These are phyloP conservation scores for Lutraria lutraria DNA, from an alignment of 2,888 invertebrate genomes.

Conservation along the genomic window DNA sequence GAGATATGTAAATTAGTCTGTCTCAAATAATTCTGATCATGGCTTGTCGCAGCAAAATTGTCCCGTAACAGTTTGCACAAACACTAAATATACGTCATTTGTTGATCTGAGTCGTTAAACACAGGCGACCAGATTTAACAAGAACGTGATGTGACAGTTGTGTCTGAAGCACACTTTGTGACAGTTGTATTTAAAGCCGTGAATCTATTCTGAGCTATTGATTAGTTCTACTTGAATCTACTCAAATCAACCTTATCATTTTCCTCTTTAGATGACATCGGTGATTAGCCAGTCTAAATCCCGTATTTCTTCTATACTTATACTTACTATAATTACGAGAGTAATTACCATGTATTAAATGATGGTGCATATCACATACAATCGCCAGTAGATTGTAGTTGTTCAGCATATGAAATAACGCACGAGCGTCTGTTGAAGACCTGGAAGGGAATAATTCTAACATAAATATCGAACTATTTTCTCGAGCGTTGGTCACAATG, in stretches of 20 bases:
- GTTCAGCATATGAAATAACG: background rate
- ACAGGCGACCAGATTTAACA: background rate
- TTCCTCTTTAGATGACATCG: background rate
- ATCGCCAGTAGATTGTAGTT: background rate
- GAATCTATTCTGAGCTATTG: background rate
- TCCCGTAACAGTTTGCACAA: background rate
- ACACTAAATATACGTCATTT: background rate
- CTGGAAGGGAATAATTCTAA: background rate
- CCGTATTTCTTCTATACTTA: too few species aligned
- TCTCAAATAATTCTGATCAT: background rate
- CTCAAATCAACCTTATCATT: background rate
- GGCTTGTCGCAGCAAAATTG: background rate
- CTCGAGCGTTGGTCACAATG: too few species aligned
- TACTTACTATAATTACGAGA: too few species aligned
- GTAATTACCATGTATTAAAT: background rate
- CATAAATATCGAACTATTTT: too few species aligned
- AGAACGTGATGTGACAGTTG: too few species aligned
- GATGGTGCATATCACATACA: background rate
- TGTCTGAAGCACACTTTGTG: too few species aligned
- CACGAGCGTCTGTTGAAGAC: background rate
- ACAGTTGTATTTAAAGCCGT: background rate
- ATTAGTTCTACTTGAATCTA: background rate
- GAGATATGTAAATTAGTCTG: conserved; percentile 4
- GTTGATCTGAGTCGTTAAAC: background rate
- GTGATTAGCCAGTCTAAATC: background rate